Evolutionary conservation across 2,113 vertebrate species (phyloP).

Genomic region (Phylloscopus trochiloides): DNA sequence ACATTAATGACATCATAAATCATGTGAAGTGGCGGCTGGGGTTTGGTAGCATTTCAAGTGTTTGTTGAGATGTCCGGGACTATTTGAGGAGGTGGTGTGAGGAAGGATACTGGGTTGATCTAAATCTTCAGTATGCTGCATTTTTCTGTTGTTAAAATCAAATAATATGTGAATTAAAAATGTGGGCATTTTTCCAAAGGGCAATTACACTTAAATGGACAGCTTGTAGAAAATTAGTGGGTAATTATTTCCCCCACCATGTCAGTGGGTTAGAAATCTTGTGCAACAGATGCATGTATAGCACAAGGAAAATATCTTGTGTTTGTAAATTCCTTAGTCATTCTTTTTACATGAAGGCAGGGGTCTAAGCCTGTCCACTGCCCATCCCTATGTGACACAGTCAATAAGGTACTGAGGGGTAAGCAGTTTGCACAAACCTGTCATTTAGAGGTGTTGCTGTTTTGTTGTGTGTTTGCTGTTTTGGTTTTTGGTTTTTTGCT

Average conservation of each 20-base stretch:
- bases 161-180: not conserved
- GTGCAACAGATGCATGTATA: not conserved
- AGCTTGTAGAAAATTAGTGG: not conserved
- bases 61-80: conserved; percentile 79
- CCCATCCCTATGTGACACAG: not conserved
- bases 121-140: conserved; percentile 30
- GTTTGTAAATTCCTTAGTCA: not conserved
- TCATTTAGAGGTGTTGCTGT: not conserved
- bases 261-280: not conserved
- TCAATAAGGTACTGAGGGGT: not conserved
- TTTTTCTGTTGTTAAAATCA: conserved; percentile 31
- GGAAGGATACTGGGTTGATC: conserved; percentile 60
- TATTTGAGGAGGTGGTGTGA: conserved; percentile 76
- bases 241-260: not conserved
- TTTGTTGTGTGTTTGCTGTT: not conserved
- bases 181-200: not conserved
- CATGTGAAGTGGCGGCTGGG: conserved; percentile 88
- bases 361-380: not conserved
- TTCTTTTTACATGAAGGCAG: not conserved
- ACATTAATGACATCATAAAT: conserved; percentile 99
- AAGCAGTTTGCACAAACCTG: not conserved
- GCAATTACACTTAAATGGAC: not conserved
- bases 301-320: not conserved
- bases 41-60: conserved; percentile 90
- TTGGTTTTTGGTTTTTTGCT: not conserved